Percentiles rank a stretch among this genome's conserved stretches.
phyloP scores from a whole-genome alignment of 2,888 invertebrate genomes.

The Rhodophaea formosa region DNA sequence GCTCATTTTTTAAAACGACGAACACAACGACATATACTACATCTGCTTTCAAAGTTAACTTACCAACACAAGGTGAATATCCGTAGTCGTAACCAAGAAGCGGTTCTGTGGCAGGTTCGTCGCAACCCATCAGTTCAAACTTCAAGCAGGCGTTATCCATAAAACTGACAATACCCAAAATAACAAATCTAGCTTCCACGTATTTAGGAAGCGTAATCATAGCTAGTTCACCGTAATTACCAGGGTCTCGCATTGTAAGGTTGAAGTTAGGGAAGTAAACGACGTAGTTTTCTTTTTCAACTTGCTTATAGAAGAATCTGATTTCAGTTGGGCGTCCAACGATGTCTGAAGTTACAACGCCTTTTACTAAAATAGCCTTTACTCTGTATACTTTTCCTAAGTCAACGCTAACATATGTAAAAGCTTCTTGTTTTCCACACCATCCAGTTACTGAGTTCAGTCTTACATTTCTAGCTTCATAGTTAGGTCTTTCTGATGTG shows the following conservation, averaged over 20 bases:
- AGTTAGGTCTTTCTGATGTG: constrained; percentile 95
- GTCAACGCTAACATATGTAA: constrained; percentile 97
- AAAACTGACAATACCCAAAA: constrained; percentile 96
- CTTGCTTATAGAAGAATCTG: constrained; percentile 97
- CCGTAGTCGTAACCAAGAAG: constrained; percentile 96
- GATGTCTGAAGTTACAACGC: constrained; percentile 96
- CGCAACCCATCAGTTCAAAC: constrained; percentile 97
- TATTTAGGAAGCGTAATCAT: constrained; percentile 97
- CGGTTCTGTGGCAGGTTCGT: constrained; percentile 90
- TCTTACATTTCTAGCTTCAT: constrained; percentile 93
- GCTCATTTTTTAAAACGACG: background rate
- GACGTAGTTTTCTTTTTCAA: constrained; percentile 96
- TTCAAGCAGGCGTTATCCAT: constrained; percentile 98
- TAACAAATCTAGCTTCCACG: constrained; percentile 95
- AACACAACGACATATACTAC: background rate
- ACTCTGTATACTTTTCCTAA: constrained; percentile 95
- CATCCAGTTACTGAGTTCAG: constrained; percentile 96
- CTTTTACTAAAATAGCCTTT: constrained; percentile 95
- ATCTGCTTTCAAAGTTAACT: constrained; percentile 40
- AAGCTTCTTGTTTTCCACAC: constrained; percentile 98
- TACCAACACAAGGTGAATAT: constrained; percentile 94
- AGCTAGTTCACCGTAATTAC: constrained; percentile 96
- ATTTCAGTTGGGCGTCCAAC: constrained; percentile 98
- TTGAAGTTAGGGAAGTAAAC: constrained; percentile 98
- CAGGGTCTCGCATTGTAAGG: constrained; percentile 96